phyloP scores from a whole-genome alignment of 2,888 invertebrate genomes.

The Physocephala rufipes region DNA sequence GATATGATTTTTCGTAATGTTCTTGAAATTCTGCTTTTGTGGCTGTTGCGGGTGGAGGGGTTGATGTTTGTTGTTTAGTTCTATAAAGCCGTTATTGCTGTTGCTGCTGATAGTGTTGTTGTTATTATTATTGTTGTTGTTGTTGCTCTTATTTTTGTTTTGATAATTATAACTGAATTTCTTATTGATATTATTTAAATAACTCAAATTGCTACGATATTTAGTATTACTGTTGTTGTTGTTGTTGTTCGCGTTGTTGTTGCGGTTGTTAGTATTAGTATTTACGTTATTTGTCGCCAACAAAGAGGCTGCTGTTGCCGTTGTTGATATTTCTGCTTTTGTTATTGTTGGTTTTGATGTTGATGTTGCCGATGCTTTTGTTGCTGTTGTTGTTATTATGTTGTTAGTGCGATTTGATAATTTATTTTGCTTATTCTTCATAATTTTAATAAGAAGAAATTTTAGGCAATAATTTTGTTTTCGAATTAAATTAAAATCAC shows the following conservation, averaged over 20 bases:
- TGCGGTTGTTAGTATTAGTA: slow-evolving; percentile 34
- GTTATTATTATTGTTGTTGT: slow-evolving; percentile 34
- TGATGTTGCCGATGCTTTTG: slow-evolving; percentile 42
- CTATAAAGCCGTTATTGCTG: slow-evolving; percentile 42
- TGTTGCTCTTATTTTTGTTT: slow-evolving; percentile 37
- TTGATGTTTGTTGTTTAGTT: slow-evolving; percentile 44
- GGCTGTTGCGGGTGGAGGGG: slow-evolving; percentile 39
- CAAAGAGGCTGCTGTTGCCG: slow-evolving; percentile 46
- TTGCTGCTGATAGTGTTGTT: slow-evolving; percentile 19
- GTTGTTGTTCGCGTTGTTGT: slow-evolving; percentile 43
- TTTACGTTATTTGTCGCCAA: slow-evolving; percentile 39
- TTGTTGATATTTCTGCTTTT: slow-evolving; percentile 45
- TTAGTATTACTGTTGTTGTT: slow-evolving; percentile 44
- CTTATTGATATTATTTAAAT: slow-evolving; percentile 45
- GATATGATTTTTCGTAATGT: slow-evolving; percentile 33
- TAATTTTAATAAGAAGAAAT: slow-evolving; percentile 50
- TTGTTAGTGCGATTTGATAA: slow-evolving; percentile 44
- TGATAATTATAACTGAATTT: slow-evolving; percentile 35
- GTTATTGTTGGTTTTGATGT: slow-evolving; percentile 45
- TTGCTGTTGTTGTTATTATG: slow-evolving; percentile 45
- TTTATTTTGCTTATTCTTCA: slow-evolving; percentile 59
- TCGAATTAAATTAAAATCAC: slow-evolving; percentile 10
- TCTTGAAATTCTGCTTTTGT: slow-evolving; percentile 37
- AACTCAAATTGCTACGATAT: slow-evolving; percentile 46
- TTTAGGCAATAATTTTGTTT: slow-evolving; percentile 23